phyloP scores from a whole-genome alignment of 2,888 invertebrate genomes.

The Acrobasis consociella region DNA sequence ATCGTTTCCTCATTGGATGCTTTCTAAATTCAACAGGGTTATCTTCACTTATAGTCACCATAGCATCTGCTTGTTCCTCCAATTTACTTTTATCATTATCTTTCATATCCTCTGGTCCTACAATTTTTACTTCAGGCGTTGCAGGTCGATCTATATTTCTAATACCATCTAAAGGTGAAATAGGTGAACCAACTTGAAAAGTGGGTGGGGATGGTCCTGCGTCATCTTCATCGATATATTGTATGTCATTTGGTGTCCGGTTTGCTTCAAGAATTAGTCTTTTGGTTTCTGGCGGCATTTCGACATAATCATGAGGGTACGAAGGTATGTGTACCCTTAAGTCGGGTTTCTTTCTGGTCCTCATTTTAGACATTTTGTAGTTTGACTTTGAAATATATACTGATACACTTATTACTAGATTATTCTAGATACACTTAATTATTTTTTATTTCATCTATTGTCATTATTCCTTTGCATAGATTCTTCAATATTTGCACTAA shows the following conservation, averaged over 20 bases:
- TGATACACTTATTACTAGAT: neutral
- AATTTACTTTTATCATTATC: constrained; percentile 23
- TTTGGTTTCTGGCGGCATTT: constrained; percentile 64
- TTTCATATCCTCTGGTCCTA: constrained; percentile 44
- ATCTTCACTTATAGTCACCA: constrained; percentile 32
- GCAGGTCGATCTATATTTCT: constrained; percentile 39
- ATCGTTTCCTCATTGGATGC: constrained; percentile 76
- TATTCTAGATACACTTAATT: no score
- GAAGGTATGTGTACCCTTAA: constrained; percentile 63
- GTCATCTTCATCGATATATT: constrained; percentile 48
- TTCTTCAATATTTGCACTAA: neutral
- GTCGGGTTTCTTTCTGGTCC: constrained; percentile 65
- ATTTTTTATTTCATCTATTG: no score
- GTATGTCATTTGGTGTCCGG: constrained; percentile 42
- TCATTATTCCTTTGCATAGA: no score
- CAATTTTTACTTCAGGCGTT: constrained; percentile 67
- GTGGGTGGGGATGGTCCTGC: constrained; percentile 38
- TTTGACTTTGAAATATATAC: neutral
- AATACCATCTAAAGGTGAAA: neutral
- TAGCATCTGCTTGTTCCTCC: constrained; percentile 23
- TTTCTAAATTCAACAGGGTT: constrained; percentile 47
- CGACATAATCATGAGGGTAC: constrained; percentile 68
- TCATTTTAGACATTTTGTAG: constrained; percentile 42
- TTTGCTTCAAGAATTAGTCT: constrained; percentile 49
- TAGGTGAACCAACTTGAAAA: constrained; percentile 50